phyloP scores from a whole-genome alignment of 2,888 invertebrate species.

The Bursaphelenchus okinawaensis region DNA sequence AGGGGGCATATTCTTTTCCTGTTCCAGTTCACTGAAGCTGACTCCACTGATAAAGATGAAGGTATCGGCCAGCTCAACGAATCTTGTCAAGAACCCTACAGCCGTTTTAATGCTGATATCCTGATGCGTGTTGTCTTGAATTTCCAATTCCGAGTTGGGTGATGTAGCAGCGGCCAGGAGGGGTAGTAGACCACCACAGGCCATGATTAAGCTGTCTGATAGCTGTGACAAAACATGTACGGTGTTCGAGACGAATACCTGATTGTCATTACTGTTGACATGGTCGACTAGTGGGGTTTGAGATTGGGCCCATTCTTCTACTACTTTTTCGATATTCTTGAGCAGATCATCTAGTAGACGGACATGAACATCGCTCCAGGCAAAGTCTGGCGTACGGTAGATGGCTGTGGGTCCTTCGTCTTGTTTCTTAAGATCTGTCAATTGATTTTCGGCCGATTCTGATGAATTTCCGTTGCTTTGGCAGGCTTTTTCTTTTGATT shows the following conservation, averaged over 20 bases:
- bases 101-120: slow-evolving; percentile 97
- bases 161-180: slow-evolving; percentile 94
- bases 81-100: slow-evolving; percentile 90
- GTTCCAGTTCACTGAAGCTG: slow-evolving; percentile 93
- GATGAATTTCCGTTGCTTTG: slow-evolving; percentile 1
- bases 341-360: slow-evolving; percentile 88
- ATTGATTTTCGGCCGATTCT: slow-evolving; percentile 2
- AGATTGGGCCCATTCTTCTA: slow-evolving; percentile 76
- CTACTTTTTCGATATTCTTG: slow-evolving; percentile 91
- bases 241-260: slow-evolving; percentile 87
- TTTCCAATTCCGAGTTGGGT: slow-evolving; percentile 94
- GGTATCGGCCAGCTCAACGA: slow-evolving; percentile 97
- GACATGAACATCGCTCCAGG: slow-evolving; percentile 98
- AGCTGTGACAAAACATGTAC: slow-evolving; percentile 97
- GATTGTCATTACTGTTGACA: slow-evolving; percentile 35
- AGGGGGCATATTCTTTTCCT: slow-evolving; percentile 98
- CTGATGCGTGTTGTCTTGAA: slow-evolving; percentile 88
- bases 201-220: slow-evolving; percentile 96
- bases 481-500: slow-evolving; percentile 8
- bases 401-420: slow-evolving; percentile 67
- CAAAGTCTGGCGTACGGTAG: slow-evolving; percentile 97
- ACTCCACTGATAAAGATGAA: slow-evolving; percentile 94
- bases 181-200: slow-evolving; percentile 74
- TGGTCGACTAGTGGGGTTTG: slow-evolving; percentile 28
- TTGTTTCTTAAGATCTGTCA: neutral